Evolutionary conservation across 1,140 invertebrate genomes (phyloP).

Genomic region (Bathynomus jamesi): DNA sequence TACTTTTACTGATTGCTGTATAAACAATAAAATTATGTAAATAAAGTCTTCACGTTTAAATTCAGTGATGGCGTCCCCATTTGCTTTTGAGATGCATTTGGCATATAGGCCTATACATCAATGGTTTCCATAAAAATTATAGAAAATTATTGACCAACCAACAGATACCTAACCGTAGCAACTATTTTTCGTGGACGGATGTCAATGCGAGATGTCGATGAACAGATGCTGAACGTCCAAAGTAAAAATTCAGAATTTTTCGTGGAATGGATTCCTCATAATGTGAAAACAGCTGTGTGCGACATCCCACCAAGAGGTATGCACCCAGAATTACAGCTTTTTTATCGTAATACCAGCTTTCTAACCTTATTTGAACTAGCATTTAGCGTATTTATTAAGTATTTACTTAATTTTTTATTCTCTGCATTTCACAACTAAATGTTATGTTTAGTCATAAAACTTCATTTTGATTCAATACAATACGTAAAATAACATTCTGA

Average conservation of each 20-base stretch:
- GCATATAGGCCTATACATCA: neutral
- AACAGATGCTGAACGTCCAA: conserved; percentile 19
- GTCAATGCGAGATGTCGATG: conserved; percentile 19
- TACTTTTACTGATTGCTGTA: neutral
- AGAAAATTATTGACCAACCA: conserved; percentile 60
- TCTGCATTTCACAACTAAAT: too few species aligned
- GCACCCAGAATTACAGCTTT: too few species aligned
- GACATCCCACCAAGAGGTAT: conserved; percentile 78
- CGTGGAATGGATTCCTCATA: conserved; percentile 56
- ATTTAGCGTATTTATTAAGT: too few species aligned
- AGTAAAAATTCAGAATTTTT: conserved; percentile 16
- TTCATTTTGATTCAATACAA: too few species aligned
- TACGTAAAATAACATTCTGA: too few species aligned
- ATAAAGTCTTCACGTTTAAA: neutral
- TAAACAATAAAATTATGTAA: neutral
- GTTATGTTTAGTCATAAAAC: too few species aligned
- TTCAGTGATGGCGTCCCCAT: neutral
- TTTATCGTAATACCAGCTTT: too few species aligned
- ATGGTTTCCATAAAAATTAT: neutral
- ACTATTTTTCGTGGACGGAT: conserved; percentile 41
- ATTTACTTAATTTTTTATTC: too few species aligned
- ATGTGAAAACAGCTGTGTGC: conserved; percentile 81
- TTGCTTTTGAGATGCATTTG: too few species aligned
- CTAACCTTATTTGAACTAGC: too few species aligned
- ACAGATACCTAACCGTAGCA: conserved; percentile 59